Percentiles rank a stretch among this genome's conserved stretches.
Evolutionary conservation across 2,888 invertebrate genomes (phyloP).

Genomic region (Drosophila anomalata): DNA sequence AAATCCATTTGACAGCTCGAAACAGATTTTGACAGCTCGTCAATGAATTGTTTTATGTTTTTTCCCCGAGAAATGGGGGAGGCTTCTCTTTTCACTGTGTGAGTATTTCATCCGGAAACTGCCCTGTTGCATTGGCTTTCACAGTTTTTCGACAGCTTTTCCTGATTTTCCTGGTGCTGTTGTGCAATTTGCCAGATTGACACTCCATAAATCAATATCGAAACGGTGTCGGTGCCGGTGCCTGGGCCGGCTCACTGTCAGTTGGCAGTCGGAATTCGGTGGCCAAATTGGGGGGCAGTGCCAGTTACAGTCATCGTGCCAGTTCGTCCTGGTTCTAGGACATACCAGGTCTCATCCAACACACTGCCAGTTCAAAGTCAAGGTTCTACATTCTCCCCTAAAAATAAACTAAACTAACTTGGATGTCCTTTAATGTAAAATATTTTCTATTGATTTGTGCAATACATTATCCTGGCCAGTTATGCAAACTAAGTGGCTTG

Average conservation of each 20-base stretch:
- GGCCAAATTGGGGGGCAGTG: neutral
- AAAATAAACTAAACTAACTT: neutral
- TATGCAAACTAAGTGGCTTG: slow-evolving; percentile 22
- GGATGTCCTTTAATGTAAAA: no score
- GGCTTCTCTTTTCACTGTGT: neutral
- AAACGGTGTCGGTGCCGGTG: neutral
- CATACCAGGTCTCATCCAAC: neutral
- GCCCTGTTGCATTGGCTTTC: slow-evolving; percentile 52
- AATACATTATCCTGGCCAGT: slow-evolving; percentile 2
- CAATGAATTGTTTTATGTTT: slow-evolving; percentile 49
- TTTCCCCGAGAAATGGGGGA: neutral
- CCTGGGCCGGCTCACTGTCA: slow-evolving; percentile 12
- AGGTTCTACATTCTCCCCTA: neutral
- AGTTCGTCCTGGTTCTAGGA: neutral
- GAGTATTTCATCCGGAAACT: neutral
- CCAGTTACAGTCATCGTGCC: slow-evolving; percentile 3
- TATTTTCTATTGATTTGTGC: neutral
- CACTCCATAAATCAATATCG: slow-evolving; percentile 60
- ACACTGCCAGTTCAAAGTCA: slow-evolving; percentile 13
- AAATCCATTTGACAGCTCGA: slow-evolving; percentile 45
- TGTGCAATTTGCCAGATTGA: slow-evolving; percentile 63
- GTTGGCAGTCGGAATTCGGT: slow-evolving; percentile 6
- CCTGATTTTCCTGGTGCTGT: slow-evolving; percentile 19
- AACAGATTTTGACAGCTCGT: slow-evolving; percentile 63
- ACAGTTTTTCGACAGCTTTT: neutral